phyloP scores from a whole-genome alignment of 2,113 vertebrate genomes.

The Eptatretus burgeri region DNA sequence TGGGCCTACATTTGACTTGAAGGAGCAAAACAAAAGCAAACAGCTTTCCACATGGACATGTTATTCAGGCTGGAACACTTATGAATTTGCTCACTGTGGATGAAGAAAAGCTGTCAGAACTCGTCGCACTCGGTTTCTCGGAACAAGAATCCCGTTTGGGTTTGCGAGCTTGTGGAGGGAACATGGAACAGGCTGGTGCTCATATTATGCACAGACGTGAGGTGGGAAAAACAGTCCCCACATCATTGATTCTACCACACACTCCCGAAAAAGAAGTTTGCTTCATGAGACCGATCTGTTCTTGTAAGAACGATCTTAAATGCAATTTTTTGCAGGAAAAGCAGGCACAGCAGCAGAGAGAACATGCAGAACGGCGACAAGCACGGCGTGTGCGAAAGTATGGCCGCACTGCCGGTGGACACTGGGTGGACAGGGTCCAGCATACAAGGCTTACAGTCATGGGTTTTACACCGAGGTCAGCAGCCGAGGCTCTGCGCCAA shows the following conservation, averaged over 20 bases:
- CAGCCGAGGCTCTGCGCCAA: constrained; percentile 29
- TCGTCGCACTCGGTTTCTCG: constrained; percentile 42
- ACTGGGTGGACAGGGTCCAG: background rate
- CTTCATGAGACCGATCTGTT: no score
- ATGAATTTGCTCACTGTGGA: constrained; percentile 34
- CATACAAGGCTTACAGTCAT: constrained; percentile 22
- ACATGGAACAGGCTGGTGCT: constrained; percentile 31
- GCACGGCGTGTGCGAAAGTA: constrained; percentile 3
- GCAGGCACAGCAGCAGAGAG: constrained; percentile 1
- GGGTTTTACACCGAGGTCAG: constrained; percentile 35
- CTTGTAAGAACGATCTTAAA: no score
- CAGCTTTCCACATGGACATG: background rate
- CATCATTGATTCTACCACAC: no score
- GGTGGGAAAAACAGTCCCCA: constrained; percentile 17
- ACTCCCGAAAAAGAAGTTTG: no score
- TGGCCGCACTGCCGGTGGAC: background rate
- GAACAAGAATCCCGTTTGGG: constrained; percentile 61
- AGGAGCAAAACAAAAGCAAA: no score
- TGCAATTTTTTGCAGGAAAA: background rate
- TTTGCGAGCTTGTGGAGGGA: constrained; percentile 44
- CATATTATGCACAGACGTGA: constrained; percentile 42
- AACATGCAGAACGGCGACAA: background rate
- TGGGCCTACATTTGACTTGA: no score
- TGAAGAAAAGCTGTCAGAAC: constrained; percentile 31
- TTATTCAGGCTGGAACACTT: constrained; percentile 30